Conservation (phyloP, 53 echinoderm and acorn worm genomes). For the Echinarachnius parma region DNA sequence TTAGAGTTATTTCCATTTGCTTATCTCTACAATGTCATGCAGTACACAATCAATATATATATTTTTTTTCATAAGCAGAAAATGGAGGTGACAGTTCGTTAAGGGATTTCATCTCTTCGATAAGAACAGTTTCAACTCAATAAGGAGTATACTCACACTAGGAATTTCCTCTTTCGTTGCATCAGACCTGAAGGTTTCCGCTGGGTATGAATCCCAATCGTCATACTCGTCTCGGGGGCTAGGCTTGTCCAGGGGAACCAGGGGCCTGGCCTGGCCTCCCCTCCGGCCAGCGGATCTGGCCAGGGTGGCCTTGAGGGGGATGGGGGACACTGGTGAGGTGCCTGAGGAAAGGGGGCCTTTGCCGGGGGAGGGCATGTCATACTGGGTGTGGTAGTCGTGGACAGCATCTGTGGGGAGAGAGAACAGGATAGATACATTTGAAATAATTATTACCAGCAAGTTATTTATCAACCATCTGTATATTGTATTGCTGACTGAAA, state of each 20-base stretch:
- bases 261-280: constrained; percentile 43
- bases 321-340: constrained; percentile 55
- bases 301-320: constrained; percentile 79
- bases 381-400: constrained; percentile 58
- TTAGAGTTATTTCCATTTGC: no score
- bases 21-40: no score
- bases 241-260: constrained; percentile 68
- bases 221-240: constrained; percentile 62
- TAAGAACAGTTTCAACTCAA: no score
- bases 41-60: no score
- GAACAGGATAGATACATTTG: neutral
- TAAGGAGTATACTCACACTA: constrained; percentile 71
- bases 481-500: no score
- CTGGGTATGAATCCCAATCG: constrained; percentile 58
- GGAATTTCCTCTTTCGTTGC: constrained; percentile 58
- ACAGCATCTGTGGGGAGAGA: constrained; percentile 7
- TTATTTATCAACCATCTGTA: no score
- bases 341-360: constrained; percentile 20
- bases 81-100: no score
- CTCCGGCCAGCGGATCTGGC: constrained; percentile 83
- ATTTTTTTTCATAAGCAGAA: no score
- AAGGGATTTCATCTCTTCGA: no score
- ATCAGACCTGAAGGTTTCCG: constrained; percentile 52
- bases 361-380: constrained; percentile 46
- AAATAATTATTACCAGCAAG: neutral